Base-by-base conservation (phyloP, 2,113 vertebrate genomes). In the Quiscalus mexicanus region DNA sequence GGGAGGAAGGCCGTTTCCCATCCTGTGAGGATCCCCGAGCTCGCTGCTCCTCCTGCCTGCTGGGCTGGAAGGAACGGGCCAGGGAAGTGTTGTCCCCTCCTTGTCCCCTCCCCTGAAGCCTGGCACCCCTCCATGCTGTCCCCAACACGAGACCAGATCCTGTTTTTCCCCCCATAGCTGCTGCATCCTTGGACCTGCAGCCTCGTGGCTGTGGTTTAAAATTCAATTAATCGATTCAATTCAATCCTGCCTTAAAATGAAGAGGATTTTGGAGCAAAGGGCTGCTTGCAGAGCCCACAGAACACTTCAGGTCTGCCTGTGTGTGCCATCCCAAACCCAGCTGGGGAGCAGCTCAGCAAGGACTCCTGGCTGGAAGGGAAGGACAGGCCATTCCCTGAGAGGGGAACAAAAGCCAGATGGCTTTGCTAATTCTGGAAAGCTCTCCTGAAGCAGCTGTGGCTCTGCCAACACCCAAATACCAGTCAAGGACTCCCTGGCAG, bases 381-480 rank as follows among this genome's bases (percentile, higher is more conserved):
- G 87, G 93, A 93, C 75, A 35, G 83, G 75, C 1, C 12, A 31
- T 35, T 59, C 41, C 73, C 62, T 65, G 17, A 4, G n/a, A 90
- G 37, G 30, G 65, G 55, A 84, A 81, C 80, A 95, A 92, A 94
- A 93, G 91, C 96, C 94, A 97, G 94, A 92, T 89, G 94, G 95
- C 71, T 93, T 69, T 91, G 79, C 87, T 95, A 95, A 94, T 90
- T 94, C 50, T 88, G 92, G 87, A 88, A 52, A 56, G 30, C 92
- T 71, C 79, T 87, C 60, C 90, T 42, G 67, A 68, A 94, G 93
- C 4, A 78, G 63, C 82, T 85, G 79, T 77, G 2, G 0, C 82
- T 39, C 58, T 93, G 93, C 95, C 95, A 96, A 70, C 30, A 86
- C 71, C 82, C 90, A 74, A 94, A 93, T 2, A 62, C 42, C 79